A percentile compares a stretch with the other conserved stretches of the same genome.
These are phyloP conservation scores for Eonycteris spelaea DNA, from an alignment of 2,113 vertebrate genomes.

Conservation along the genomic window DNA sequence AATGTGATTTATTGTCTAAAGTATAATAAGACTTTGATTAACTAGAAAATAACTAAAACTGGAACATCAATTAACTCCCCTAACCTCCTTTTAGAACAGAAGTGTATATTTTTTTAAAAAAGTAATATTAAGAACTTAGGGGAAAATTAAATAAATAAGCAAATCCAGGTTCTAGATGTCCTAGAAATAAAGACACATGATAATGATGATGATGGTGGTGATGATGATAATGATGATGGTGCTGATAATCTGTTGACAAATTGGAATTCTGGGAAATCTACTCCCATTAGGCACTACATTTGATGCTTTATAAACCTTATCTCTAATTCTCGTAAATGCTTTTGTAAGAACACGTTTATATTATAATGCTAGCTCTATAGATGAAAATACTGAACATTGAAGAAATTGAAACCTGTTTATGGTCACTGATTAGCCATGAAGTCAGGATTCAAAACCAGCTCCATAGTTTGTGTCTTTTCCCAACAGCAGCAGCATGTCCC, in stretches of 20 bases:
- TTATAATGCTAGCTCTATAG: neutral
- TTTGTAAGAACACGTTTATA: neutral
- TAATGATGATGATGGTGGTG: neutral
- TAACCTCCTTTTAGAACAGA: neutral
- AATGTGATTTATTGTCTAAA: neutral
- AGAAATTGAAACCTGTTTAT: neutral
- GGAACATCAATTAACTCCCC: neutral
- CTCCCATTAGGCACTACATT: neutral
- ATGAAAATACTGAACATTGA: neutral
- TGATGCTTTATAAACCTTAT: neutral
- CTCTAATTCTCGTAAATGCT: neutral
- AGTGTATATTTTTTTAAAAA: neutral
- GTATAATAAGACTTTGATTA: neutral
- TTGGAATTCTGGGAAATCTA: neutral
- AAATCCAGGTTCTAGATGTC: neutral
- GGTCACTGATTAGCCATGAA: neutral
- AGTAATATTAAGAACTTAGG: neutral
- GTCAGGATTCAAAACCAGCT: neutral
- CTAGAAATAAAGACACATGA: neutral
- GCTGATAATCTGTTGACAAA: neutral
- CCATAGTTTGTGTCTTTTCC: neutral
- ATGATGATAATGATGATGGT: too few relatives aligned
- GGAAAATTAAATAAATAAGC: neutral
- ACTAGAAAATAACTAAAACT: slow-evolving; percentile 21
- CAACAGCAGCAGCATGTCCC: neutral